phyloP scores from a whole-genome alignment of 2,797 vertebrate genomes.

The Acrossocheilus fasciatus region DNA sequence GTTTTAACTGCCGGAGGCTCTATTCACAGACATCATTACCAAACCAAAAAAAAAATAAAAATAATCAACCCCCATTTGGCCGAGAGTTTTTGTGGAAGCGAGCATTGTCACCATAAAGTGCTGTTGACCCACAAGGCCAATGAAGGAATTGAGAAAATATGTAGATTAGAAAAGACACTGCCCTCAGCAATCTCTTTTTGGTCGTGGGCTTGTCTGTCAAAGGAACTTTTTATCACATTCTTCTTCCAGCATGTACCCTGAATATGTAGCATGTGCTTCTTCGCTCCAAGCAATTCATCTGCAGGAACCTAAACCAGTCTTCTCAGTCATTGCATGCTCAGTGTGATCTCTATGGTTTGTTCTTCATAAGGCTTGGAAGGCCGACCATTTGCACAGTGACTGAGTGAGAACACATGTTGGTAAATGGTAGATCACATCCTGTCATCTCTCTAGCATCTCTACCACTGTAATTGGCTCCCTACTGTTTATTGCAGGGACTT shows the following conservation, averaged over 20 bases:
- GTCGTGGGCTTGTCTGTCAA: conserved; percentile 58
- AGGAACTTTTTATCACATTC: conserved; percentile 54
- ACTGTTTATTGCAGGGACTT: conserved; percentile 65
- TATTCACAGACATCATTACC: conserved; percentile 63
- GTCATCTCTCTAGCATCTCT: conserved; percentile 56
- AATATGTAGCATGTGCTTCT: conserved; percentile 63
- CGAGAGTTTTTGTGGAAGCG: conserved; percentile 68
- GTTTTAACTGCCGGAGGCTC: conserved; percentile 65
- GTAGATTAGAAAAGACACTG: conserved; percentile 70
- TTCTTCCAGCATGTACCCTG: conserved; percentile 63
- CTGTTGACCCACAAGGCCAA: conserved; percentile 72
- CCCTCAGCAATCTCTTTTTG: conserved; percentile 70
- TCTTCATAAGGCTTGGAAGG: conserved; percentile 53
- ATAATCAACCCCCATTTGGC: conserved; percentile 63
- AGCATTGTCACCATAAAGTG: conserved; percentile 70
- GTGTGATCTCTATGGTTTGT: conserved; percentile 52
- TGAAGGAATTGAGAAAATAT: conserved; percentile 71
- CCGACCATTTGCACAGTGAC: conserved; percentile 57
- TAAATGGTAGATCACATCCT: conserved; percentile 55
- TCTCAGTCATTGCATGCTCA: conserved; percentile 51
- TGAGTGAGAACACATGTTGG: conserved; percentile 41
- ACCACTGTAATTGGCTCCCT: conserved; percentile 67
- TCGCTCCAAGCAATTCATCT: conserved; percentile 48
- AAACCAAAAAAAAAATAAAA: conserved; percentile 60
- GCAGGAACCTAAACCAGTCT: conserved; percentile 34